Evolutionary conservation across 2,113 vertebrate genomes (phyloP), one percentile per base, ranked within the genome.

Genomic region (Alaudala cheleensis): DNA sequence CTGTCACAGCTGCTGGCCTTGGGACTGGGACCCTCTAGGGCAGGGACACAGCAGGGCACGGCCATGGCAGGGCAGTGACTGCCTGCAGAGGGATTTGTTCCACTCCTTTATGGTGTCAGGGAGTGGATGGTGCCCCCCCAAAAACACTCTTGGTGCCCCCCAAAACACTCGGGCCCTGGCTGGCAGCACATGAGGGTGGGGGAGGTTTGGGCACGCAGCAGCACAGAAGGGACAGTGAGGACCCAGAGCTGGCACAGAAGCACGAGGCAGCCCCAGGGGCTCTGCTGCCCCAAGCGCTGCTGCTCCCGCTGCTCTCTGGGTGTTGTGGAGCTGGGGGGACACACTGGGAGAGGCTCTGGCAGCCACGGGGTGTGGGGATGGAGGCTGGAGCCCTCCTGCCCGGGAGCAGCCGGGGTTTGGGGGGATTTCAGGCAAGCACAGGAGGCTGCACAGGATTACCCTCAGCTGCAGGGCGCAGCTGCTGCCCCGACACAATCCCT

Each of bases 1-100:
- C 11, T n/a, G 57, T 21, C 7, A 5, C 25, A 11, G 29, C 33
- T 0, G 0, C 54, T 0, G 6, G 18, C 7, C 21, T 0, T 0
- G 37, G 16, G 29, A 4, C 40, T 24, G 66, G 66, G 25, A 22
- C 25, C 21, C 12, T 3, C 12, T 1, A 1, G 9, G 28, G 16
- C 65, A 47, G 40, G 33, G 33, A 42, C 2, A 2, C 1, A 0
- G 42, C 47, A 81, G 67, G 22, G 57, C 76, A 58, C 6, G 1
- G 54, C 29, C 45, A 10, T 4, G 6, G 40, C 78, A 61, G 53
- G 37, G 57, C 91, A 47, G 26, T 8, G 23, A 9, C 40, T 15
- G 3, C 34, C 22, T 2, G 20, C 23, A n/a, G 20, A 49, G 34
- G 45, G 51, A 10, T 23, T 57, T 69, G 25, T 23, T 60, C 0